A percentile compares a stretch with the other conserved stretches of the same genome.
phyloP scores from a whole-genome alignment of 37 sponge, comb jelly and placozoan species.

The Beroe forskalii region DNA sequence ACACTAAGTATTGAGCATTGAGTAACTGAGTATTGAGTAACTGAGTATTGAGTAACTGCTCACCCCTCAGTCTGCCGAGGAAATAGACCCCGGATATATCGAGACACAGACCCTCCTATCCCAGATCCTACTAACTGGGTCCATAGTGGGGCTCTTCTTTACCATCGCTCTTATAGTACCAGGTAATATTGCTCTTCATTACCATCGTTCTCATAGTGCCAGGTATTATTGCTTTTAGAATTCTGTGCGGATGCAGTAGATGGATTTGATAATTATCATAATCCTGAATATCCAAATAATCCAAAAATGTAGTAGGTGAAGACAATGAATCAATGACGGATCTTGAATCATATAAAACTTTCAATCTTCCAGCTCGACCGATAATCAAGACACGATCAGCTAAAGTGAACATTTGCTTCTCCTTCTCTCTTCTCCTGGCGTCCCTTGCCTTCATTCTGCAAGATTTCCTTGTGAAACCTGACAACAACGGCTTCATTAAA shows the following conservation, averaged over 20 bases:
- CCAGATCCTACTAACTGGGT: background rate
- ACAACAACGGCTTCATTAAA: slow-evolving; percentile 24
- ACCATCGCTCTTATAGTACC: slow-evolving; percentile 27
- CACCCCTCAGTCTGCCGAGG: slow-evolving; percentile 58
- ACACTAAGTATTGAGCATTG: too few species aligned
- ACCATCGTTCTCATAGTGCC: too few species aligned
- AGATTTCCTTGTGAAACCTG: slow-evolving; percentile 13
- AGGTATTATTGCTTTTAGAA: too few species aligned
- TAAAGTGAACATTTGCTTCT: slow-evolving; percentile 60
- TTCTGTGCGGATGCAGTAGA: too few species aligned
- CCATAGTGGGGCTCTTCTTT: slow-evolving; percentile 18
- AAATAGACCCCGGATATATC: slow-evolving; percentile 29
- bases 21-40: too few species aligned
- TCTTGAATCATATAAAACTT: too few species aligned
- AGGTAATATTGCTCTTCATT: background rate
- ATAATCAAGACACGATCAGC: slow-evolving; percentile 10
- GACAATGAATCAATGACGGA: too few species aligned
- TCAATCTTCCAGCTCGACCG: background rate
- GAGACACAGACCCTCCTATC: slow-evolving; percentile 8
- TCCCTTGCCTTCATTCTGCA: slow-evolving; percentile 25
- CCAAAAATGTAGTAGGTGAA: too few species aligned
- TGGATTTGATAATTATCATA: too few species aligned
- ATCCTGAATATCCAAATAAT: too few species aligned
- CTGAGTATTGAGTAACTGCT: too few species aligned
- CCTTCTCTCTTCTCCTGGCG: slow-evolving; percentile 6